These are phyloP conservation scores for Auanema sp. DNA, from an alignment of 2,888 invertebrate species.

Conservation along the genomic window DNA sequence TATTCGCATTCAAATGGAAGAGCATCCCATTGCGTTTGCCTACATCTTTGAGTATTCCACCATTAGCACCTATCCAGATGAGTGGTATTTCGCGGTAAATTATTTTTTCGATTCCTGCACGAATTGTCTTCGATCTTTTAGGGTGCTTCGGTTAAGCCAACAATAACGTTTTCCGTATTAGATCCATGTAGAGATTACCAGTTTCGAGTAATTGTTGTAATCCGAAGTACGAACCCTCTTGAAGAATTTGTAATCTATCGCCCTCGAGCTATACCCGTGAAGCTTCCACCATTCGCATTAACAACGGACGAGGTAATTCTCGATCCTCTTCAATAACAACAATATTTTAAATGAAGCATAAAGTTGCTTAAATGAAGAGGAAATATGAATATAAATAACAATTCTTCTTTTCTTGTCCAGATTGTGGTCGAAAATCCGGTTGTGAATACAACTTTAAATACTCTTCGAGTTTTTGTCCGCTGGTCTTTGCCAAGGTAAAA, in stretches of 20 bases:
- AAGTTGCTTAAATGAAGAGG: no score
- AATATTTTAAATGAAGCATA: slow-evolving; percentile 7
- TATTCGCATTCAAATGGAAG: slow-evolving; percentile 42
- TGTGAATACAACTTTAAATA: slow-evolving; percentile 12
- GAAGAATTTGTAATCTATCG: slow-evolving; percentile 46
- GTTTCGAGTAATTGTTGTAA: slow-evolving; percentile 49
- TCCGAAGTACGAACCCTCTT: slow-evolving; percentile 46
- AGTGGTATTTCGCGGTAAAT: slow-evolving; percentile 59
- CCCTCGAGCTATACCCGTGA: slow-evolving; percentile 49
- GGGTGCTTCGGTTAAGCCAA: slow-evolving; percentile 56
- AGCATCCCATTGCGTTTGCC: slow-evolving; percentile 54
- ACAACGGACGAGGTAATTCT: slow-evolving; percentile 37
- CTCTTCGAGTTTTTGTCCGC: slow-evolving; percentile 26
- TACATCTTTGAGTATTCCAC: slow-evolving; percentile 60
- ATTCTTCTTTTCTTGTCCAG: slow-evolving; percentile 7
- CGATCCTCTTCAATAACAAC: background rate
- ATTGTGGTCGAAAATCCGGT: slow-evolving; percentile 19
- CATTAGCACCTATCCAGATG: slow-evolving; percentile 47
- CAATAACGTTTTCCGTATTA: slow-evolving; percentile 52
- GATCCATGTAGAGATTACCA: slow-evolving; percentile 62
- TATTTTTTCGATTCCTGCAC: slow-evolving; percentile 11
- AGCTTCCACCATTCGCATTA: slow-evolving; percentile 51
- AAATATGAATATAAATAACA: background rate
- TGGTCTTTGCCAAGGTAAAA: slow-evolving; percentile 30
- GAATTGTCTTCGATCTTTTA: slow-evolving; percentile 17